A percentile compares a stretch with the other conserved stretches of the same genome.
phyloP scores from a whole-genome alignment of 2,113 vertebrate species.

The Heteronetta atricapilla region DNA sequence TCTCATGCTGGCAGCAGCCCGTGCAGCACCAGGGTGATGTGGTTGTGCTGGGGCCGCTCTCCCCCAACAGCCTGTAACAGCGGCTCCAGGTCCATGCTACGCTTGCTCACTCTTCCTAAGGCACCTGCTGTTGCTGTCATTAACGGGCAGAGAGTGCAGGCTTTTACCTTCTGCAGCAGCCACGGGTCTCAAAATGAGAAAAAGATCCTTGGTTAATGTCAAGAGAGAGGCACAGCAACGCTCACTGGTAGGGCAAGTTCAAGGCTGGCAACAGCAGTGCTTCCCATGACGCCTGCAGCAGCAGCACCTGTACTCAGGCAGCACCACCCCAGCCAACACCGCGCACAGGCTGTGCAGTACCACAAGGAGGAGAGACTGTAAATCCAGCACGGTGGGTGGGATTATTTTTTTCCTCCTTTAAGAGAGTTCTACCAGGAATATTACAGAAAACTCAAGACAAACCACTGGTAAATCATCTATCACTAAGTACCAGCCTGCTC shows the following conservation, averaged over 20 bases:
- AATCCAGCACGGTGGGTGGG: neutral
- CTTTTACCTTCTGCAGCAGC: neutral
- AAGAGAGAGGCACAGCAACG: neutral
- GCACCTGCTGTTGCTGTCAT: neutral
- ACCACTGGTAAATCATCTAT: neutral
- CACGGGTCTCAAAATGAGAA: neutral
- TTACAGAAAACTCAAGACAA: neutral
- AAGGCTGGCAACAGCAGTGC: neutral
- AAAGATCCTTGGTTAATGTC: neutral
- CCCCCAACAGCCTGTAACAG: no score
- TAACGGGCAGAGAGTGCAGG: neutral
- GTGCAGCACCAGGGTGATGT: neutral
- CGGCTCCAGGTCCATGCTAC: neutral
- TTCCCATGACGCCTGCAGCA: neutral
- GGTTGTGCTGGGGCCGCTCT: no score
- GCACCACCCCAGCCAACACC: neutral
- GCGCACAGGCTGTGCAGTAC: rapidly evolving
- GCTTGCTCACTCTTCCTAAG: neutral
- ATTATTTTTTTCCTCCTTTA: neutral
- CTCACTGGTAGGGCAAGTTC: neutral
- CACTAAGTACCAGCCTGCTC: neutral
- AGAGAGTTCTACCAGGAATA: neutral
- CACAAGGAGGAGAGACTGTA: neutral
- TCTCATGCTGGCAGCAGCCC: neutral
- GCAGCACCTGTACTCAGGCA: neutral